Evolutionary conservation across 2,888 invertebrate species (phyloP).

Genomic region (Clivina fossor): DNA sequence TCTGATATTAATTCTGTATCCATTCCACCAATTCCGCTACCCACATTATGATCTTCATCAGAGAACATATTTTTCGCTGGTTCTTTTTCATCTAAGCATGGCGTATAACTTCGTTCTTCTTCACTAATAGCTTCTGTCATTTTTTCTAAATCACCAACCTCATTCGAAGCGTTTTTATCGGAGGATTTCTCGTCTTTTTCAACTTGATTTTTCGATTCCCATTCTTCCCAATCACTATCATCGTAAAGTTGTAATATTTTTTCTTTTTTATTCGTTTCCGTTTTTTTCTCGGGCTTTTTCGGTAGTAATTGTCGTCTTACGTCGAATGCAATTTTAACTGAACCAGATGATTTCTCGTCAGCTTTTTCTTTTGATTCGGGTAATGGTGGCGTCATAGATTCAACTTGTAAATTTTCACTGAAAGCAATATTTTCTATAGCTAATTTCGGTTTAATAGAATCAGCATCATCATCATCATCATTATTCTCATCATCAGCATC

Average conservation of each 20-base stretch:
- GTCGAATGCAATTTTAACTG: conserved; percentile 24
- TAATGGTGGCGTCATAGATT: conserved; percentile 8
- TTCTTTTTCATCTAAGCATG: conserved; percentile 69
- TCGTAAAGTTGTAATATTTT: conserved; percentile 33
- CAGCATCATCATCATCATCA: conserved; percentile 35
- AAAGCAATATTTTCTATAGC: background rate
- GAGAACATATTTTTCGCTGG: conserved; percentile 37
- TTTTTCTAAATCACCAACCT: conserved; percentile 43
- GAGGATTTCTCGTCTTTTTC: conserved; percentile 13
- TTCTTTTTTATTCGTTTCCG: conserved; percentile 31
- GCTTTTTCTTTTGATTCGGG: conserved; percentile 19
- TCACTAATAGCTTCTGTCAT: conserved; percentile 68
- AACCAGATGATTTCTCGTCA: conserved; percentile 16
- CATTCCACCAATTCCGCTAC: conserved; percentile 59
- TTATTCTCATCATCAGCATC: conserved; percentile 35
- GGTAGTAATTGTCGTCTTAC: conserved; percentile 21
- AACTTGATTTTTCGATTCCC: conserved; percentile 30
- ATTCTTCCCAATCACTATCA: conserved; percentile 37
- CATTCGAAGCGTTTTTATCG: conserved; percentile 3
- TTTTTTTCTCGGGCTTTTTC: too few species aligned
- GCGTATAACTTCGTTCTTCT: conserved; percentile 71
- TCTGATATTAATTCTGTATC: conserved; percentile 77
- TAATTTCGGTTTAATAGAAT: too few species aligned
- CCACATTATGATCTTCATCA: conserved; percentile 43
- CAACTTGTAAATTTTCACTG: conserved; percentile 17